Conservation (phyloP, 2,113 vertebrate genomes). For the Pachyramphus minor region DNA sequence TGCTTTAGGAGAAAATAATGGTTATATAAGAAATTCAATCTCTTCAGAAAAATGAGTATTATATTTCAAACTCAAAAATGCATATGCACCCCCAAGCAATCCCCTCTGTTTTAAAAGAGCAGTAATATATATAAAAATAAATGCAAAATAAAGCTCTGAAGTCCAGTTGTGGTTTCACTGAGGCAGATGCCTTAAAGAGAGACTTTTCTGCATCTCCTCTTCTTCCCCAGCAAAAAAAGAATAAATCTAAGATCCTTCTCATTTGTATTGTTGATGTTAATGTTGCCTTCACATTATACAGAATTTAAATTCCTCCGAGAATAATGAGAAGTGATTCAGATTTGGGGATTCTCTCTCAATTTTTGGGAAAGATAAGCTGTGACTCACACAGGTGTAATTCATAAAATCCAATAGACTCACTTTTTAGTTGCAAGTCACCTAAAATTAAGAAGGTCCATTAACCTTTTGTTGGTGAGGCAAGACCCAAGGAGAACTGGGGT, state of each 20-base stretch:
- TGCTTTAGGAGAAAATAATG: conserved; percentile 69
- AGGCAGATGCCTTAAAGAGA: neutral
- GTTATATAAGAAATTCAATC: neutral
- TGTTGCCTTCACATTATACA: neutral
- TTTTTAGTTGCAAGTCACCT: neutral
- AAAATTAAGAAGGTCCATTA: neutral
- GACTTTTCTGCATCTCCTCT: neutral
- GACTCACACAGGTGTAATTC: neutral
- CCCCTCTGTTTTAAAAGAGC: neutral
- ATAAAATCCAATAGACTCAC: neutral
- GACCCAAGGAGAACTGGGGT: neutral
- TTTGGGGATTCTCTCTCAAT: neutral
- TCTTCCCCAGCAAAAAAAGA: neutral
- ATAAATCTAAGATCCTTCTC: neutral
- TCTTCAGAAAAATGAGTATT: neutral
- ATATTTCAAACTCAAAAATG: neutral
- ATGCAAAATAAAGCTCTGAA: neutral
- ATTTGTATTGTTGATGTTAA: neutral
- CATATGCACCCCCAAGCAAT: neutral
- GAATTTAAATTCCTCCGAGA: neutral
- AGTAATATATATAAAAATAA: neutral
- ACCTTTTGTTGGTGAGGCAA: neutral
- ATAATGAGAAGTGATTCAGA: neutral
- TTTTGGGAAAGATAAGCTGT: neutral
- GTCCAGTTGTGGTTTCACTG: neutral